Percentiles rank a stretch among this genome's conserved stretches.
Evolutionary conservation across 1,140 invertebrate genomes (phyloP).

Genomic region (Dreissena polymorpha): DNA sequence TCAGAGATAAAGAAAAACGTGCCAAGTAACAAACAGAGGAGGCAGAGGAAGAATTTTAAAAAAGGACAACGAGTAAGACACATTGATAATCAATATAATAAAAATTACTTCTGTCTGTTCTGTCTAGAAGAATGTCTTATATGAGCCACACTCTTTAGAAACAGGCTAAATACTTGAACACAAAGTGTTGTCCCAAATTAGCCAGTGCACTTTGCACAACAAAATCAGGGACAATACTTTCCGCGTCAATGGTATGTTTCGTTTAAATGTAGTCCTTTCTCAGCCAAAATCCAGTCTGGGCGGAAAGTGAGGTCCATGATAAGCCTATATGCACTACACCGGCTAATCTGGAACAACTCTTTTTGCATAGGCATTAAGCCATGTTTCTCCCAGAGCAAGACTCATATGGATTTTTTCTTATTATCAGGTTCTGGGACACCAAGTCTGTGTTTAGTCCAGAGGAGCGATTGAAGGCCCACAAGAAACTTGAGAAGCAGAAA

Average conservation of each 20-base stretch:
- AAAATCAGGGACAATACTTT: too few relatives aligned
- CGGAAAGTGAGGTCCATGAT: too few relatives aligned
- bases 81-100: too few relatives aligned
- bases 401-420: constrained; percentile 21
- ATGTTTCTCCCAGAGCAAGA: background rate
- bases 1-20: constrained; percentile 47
- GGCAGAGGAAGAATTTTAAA: constrained; percentile 56
- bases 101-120: too few relatives aligned
- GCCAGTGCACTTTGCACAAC: too few relatives aligned
- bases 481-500: constrained; percentile 79
- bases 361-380: too few relatives aligned
- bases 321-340: too few relatives aligned
- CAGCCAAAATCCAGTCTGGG: too few relatives aligned
- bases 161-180: background rate
- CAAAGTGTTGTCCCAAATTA: background rate
- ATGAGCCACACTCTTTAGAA: background rate
- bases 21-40: constrained; percentile 41
- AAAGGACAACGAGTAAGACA: constrained; percentile 61
- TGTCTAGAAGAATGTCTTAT: background rate
- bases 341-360: too few relatives aligned
- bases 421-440: constrained; percentile 76
- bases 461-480: constrained; percentile 76
- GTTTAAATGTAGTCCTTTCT: too few relatives aligned
- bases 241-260: too few relatives aligned
- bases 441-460: constrained; percentile 76